Base-by-base conservation (phyloP, 2,797 vertebrate genomes). In the Salarias fasciatus region DNA sequence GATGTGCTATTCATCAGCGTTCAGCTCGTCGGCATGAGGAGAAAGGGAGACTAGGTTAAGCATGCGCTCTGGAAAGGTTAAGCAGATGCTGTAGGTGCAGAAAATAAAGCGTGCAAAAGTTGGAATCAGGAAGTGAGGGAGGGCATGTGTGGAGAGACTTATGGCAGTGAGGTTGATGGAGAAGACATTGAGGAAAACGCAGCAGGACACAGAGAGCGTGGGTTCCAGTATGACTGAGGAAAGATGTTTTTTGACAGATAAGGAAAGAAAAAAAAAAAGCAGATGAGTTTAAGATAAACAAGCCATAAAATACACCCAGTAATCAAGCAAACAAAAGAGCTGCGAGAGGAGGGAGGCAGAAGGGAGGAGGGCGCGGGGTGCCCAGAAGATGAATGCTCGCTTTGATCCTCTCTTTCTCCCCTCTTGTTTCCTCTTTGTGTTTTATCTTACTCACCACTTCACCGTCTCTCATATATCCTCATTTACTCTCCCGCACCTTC, bases 381-480 rank as follows among this genome's bases (percentile, higher is more conserved):
- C 44, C 38, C 18, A 47, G 18, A 65, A 78, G 58, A 82, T 76
- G 53, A 79, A 79, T 55, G 49, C 38, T 52, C 36, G 56, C 66
- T 87, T 77, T 84, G 73, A 85, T 86, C 72, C 29, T 72, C 38
- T 61, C 52, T 49, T 18, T 57, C 45, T 74, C 53, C 65, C 18
- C 18, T n/a, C 45, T 57, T 48, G 33, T 53, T 55, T 40, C 53
- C 54, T 61, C 55, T 68, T 61, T 52, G 38, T 78, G 28, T 74
- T 65, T 66, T 56, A 67, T 57, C 41, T 68, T 65, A 53, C 57
- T 57, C 72, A 70, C 67, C 44, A 44, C 51, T 58, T 81, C 69
- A 57, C 57, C 41, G 53, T 50, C 40, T 63, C 71, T 72, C 66
- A 75, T 69, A 65, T 40, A 64, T 82, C 65, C 62, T 79, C 62